phyloP scores from a whole-genome alignment of 2,113 vertebrate species.

The Chionodraco myersi region DNA sequence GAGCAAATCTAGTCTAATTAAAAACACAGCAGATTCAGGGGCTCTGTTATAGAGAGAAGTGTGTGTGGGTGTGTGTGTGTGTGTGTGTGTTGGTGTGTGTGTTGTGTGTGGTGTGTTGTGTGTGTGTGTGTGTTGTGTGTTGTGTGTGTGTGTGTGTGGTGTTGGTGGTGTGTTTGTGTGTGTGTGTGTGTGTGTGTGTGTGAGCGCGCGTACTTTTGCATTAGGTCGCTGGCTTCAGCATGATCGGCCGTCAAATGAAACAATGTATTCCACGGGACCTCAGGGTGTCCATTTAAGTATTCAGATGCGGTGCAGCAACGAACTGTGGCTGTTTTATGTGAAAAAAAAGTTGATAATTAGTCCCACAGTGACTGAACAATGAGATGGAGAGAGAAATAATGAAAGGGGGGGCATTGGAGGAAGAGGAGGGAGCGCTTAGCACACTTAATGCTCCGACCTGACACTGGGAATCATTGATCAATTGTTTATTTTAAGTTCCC shows the following conservation, averaged over 20 bases:
- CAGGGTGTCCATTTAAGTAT: constrained; percentile 92
- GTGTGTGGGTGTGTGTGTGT: constrained; percentile 12
- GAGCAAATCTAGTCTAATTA: constrained; percentile 75
- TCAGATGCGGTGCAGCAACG: constrained; percentile 81
- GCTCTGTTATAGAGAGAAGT: constrained; percentile 45
- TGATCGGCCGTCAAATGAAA: constrained; percentile 86
- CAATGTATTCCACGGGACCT: constrained; percentile 95
- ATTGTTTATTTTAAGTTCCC: constrained; percentile 43
- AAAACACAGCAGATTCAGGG: constrained; percentile 73
- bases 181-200: neutral
- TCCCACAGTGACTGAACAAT: constrained; percentile 96
- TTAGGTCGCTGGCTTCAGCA: constrained; percentile 69
- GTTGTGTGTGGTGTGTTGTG: neutral
- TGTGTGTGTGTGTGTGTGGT: neutral
- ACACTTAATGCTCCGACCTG: constrained; percentile 77
- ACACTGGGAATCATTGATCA: constrained; percentile 73
- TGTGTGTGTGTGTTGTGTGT: neutral
- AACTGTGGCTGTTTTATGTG: constrained; percentile 89
- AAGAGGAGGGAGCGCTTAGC: constrained; percentile 81
- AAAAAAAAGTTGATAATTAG: constrained; percentile 97
- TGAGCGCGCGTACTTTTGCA: constrained; percentile 17
- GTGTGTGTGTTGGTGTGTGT: neutral
- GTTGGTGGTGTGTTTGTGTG: constrained; percentile 13
- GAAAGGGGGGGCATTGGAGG: constrained; percentile 32
- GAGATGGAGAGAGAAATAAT: constrained; percentile 79